phyloP scores from a whole-genome alignment of 2,113 vertebrate genomes.

The Thunnus maccoyii region DNA sequence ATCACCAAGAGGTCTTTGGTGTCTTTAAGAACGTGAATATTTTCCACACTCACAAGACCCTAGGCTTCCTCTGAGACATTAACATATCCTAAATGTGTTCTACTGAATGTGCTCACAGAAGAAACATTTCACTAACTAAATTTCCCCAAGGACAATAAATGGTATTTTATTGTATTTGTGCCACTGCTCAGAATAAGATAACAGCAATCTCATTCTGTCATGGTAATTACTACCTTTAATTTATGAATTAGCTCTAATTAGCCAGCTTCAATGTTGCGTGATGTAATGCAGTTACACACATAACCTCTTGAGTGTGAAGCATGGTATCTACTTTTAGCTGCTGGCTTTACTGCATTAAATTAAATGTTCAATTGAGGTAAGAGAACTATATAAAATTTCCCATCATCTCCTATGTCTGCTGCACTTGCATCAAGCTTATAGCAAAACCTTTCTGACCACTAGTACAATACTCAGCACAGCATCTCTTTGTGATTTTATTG shows the following conservation, averaged over 20 bases:
- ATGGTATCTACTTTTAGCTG: constrained; percentile 47
- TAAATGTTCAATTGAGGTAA: background rate
- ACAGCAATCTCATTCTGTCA: constrained; percentile 63
- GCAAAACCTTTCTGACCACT: background rate
- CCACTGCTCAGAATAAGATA: constrained; percentile 53
- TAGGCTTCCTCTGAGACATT: constrained; percentile 16
- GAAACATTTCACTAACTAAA: constrained; percentile 38
- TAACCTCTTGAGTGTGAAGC: constrained; percentile 33
- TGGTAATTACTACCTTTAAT: constrained; percentile 68
- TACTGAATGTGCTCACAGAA: constrained; percentile 31
- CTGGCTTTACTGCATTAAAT: constrained; percentile 14
- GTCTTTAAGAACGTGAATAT: constrained; percentile 5
- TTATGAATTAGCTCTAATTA: constrained; percentile 78
- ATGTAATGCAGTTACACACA: constrained; percentile 37
- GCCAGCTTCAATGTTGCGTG: constrained; percentile 16
- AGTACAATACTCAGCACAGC: background rate
- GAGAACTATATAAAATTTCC: background rate
- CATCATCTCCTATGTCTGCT: background rate
- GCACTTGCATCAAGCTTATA: background rate
- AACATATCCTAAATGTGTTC: constrained; percentile 23
- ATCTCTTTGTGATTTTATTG: constrained; percentile 25
- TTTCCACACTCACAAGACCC: background rate
- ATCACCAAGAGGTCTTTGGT: background rate
- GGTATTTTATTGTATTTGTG: constrained; percentile 72
- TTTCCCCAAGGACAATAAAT: constrained; percentile 62